Evolutionary conservation across 2,797 vertebrate species (phyloP).

Genomic region (Silurus lanzhouensis): DNA sequence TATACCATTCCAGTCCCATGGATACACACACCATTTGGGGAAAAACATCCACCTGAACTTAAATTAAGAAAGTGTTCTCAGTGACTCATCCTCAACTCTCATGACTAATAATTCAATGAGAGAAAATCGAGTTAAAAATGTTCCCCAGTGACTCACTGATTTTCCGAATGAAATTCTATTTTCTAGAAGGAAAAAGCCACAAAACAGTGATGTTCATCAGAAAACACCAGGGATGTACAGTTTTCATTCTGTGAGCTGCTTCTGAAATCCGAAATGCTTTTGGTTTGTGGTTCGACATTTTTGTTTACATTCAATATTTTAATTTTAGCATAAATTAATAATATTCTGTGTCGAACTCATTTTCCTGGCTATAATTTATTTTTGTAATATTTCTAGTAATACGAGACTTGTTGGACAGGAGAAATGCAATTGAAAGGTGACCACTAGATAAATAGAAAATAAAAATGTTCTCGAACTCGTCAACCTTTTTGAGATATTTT

Average conservation of each 20-base stretch:
- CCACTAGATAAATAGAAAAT: too few relatives aligned
- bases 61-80: background rate
- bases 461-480: too few relatives aligned
- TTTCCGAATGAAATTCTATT: slow-evolving; percentile 45
- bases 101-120: background rate
- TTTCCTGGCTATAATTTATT: slow-evolving; percentile 8
- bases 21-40: background rate
- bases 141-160: slow-evolving; percentile 45
- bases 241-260: background rate
- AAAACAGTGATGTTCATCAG: background rate
- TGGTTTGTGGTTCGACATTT: background rate
- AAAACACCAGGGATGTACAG: background rate
- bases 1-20: background rate
- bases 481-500: too few relatives aligned
- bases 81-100: background rate
- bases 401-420: background rate
- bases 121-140: background rate
- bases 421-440: too few relatives aligned
- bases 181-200: background rate
- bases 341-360: background rate
- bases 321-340: background rate
- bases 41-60: background rate
- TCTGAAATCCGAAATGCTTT: background rate
- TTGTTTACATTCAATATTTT: background rate
- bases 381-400: background rate